Base-by-base conservation (phyloP, 2,797 vertebrate species). In the Typhlichthys eigenmanni region DNA sequence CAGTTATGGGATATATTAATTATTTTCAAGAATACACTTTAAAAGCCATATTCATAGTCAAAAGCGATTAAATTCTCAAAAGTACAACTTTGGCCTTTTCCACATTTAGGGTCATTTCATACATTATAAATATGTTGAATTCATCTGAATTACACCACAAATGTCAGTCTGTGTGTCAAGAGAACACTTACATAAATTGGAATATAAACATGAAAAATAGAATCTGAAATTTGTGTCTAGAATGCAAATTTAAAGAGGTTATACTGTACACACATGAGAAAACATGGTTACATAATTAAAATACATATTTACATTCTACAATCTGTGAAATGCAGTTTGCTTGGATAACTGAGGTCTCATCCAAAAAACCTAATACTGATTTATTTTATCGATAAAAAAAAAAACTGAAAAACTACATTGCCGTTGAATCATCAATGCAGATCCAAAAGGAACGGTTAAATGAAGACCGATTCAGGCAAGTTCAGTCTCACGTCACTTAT, bases 331-430 rank as follows among this genome's bases (percentile, higher is more conserved):
- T 68, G 14, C 54, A 17, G 68, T 59, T 55, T 50, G 55, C 53
- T 38, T 24, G 60, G 59, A 75, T 59, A 52, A 7, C 12, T 1
- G 0, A 34, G 12, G 71, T 71, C 24, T 24, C 24, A 24, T 3
- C 68, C 24, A 6, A n/a, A 54, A 58, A 6, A 43, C 68, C 47
- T 62, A 87, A 88, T 76, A 87, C 82, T 83, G 81, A 83, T 57
- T 62, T 50, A 83, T 57, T 62, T 50, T n/a, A 64, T 4, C 5
- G 10, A 17, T 47, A 46, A 58, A 51, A 43, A 62, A 63, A 64
- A 52, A 77, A 68, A 64, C 16, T 55, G 5, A 8, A 55, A 55
- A 64, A 60, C 49, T 45, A 59, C 19, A 62, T 62, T 64, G 66
- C 24, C 24, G 24, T 24, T 2, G 24, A 24, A 60, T 47, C 51